Evolutionary conservation across 2,888 invertebrate genomes (phyloP).

Genomic region (Nymphalis urticae): DNA sequence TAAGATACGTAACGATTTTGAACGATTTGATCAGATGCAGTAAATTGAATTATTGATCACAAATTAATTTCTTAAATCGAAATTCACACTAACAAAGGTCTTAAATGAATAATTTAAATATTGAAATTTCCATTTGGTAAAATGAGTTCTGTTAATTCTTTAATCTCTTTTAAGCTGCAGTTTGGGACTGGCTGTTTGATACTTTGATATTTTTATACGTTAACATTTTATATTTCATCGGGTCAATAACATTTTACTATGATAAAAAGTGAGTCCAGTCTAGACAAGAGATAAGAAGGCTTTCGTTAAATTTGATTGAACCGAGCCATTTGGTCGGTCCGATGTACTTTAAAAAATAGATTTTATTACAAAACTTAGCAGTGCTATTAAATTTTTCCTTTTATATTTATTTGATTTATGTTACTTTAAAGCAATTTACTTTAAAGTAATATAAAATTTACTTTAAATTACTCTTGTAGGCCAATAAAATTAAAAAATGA

Average conservation of each 20-base stretch:
- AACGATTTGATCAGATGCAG: background rate
- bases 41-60: background rate
- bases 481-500: too few relatives aligned
- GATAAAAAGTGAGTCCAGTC: conserved; percentile 36
- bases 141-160: conserved; percentile 1
- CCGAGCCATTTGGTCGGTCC: conserved; percentile 26
- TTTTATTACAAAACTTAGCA: conserved; percentile 30
- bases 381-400: conserved; percentile 1
- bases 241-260: conserved; percentile 28
- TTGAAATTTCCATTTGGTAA: background rate
- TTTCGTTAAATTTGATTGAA: conserved; percentile 35
- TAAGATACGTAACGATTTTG: too few relatives aligned
- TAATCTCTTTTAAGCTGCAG: background rate
- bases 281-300: conserved; percentile 39
- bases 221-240: conserved; percentile 23
- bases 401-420: background rate
- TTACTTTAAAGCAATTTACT: too few relatives aligned
- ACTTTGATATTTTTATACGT: background rate
- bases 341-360: conserved; percentile 27
- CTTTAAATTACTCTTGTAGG: too few relatives aligned
- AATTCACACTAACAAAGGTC: background rate
- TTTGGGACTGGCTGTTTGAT: background rate
- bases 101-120: conserved; percentile 1
- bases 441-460: too few relatives aligned
- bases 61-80: background rate